phyloP scores from a whole-genome alignment of 2,797 vertebrate species.

The Crenichthys baileyi region DNA sequence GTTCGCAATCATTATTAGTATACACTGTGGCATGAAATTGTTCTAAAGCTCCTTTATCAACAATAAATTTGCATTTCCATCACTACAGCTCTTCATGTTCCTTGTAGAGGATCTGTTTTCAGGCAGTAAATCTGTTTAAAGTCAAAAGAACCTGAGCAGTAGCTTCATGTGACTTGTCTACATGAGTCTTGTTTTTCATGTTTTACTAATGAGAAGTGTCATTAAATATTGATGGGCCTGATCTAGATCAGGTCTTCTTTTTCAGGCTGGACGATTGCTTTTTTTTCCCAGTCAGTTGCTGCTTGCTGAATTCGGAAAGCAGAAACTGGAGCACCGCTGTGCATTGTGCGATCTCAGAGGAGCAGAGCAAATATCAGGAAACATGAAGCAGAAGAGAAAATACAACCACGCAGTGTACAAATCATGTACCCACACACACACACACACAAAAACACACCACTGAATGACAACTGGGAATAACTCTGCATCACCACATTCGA shows the following conservation, averaged over 20 bases:
- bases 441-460: neutral
- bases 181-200: constrained; percentile 47
- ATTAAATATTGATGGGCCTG: constrained; percentile 61
- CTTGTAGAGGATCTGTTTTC: constrained; percentile 12
- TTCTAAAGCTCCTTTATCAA: constrained; percentile 29
- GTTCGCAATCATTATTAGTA: neutral
- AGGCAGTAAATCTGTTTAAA: constrained; percentile 11
- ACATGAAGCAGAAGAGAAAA: constrained; percentile 30
- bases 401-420: constrained; percentile 19
- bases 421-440: neutral
- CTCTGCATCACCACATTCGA: constrained; percentile 6
- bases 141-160: constrained; percentile 16
- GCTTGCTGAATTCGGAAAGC: constrained; percentile 36
- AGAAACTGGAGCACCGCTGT: constrained; percentile 56
- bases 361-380: constrained; percentile 49
- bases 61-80: constrained; percentile 58
- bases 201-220: constrained; percentile 55
- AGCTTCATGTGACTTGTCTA: constrained; percentile 26
- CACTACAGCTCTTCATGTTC: constrained; percentile 41
- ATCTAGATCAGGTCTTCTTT: constrained; percentile 52
- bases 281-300: constrained; percentile 29
- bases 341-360: constrained; percentile 53
- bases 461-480: constrained; percentile 26
- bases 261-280: neutral
- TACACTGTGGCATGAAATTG: constrained; percentile 1